Evolutionary conservation across 2,797 vertebrate genomes (phyloP).

Genomic region (Chloroceryle amazona): DNA sequence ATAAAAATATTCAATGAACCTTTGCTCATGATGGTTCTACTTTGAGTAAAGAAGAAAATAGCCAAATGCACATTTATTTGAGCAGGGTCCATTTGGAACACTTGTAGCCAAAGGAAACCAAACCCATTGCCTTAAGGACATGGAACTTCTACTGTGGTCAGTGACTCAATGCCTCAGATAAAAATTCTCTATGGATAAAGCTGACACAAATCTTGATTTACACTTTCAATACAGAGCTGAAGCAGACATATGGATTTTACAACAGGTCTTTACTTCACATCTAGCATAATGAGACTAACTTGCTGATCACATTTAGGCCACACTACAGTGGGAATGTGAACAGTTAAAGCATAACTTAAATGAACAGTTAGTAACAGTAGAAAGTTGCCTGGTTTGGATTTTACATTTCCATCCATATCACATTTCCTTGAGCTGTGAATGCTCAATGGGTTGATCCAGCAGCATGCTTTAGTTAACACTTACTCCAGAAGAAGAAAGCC

Average conservation of each 20-base stretch:
- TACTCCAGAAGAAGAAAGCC: neutral
- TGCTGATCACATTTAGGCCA: neutral
- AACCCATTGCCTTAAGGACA: neutral
- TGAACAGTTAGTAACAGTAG: neutral
- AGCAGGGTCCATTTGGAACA: neutral
- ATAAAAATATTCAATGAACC: neutral
- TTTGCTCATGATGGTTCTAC: neutral
- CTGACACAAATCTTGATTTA: neutral
- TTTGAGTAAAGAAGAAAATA: neutral
- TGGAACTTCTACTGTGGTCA: neutral
- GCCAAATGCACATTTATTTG: neutral
- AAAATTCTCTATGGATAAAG: neutral
- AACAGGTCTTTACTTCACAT: neutral
- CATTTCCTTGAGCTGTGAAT: neutral
- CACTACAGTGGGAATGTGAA: rapidly evolving
- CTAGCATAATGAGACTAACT: neutral
- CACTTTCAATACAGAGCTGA: neutral
- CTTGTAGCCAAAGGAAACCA: neutral
- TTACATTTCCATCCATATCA: neutral
- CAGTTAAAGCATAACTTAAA: neutral
- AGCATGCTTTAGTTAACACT: neutral
- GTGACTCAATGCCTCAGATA: neutral
- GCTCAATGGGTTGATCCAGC: neutral
- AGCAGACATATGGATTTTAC: neutral
- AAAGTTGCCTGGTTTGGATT: neutral